phyloP scores from a whole-genome alignment of 2,888 invertebrate genomes.

The Orthonevra nobilis region DNA sequence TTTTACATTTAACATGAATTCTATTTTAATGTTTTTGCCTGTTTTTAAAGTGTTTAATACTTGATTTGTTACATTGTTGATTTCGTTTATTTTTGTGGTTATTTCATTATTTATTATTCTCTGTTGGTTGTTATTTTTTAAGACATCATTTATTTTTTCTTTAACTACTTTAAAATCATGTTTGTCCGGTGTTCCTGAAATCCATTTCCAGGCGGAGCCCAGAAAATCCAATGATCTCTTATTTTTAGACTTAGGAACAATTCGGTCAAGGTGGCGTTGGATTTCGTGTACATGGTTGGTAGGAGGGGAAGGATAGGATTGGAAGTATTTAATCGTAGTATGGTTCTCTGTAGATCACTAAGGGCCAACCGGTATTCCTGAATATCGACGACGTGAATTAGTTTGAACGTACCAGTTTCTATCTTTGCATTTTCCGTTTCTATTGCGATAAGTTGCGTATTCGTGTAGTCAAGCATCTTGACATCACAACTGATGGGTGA shows the following conservation, averaged over 20 bases:
- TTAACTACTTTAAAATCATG: background rate
- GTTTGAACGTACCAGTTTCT: slow-evolving; percentile 2
- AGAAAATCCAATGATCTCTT: background rate
- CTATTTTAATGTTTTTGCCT: slow-evolving; percentile 16
- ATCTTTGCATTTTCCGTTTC: slow-evolving; percentile 5
- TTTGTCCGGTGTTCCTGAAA: background rate
- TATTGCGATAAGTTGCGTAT: background rate
- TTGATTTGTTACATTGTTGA: slow-evolving; percentile 17
- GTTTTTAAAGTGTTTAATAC: slow-evolving; percentile 19
- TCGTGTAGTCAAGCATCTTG: background rate
- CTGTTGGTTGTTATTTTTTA: slow-evolving; percentile 45
- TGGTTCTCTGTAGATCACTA: too few relatives aligned
- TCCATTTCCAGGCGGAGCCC: background rate
- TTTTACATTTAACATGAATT: slow-evolving; percentile 24
- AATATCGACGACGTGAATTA: background rate
- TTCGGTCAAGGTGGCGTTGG: too few relatives aligned
- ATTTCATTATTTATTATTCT: slow-evolving; percentile 30
- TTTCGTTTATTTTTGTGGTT: slow-evolving; percentile 24
- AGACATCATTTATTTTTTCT: slow-evolving; percentile 18
- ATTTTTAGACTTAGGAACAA: too few relatives aligned
- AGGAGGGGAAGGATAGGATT: too few relatives aligned
- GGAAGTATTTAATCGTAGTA: too few relatives aligned
- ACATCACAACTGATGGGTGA: background rate
- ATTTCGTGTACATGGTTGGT: background rate
- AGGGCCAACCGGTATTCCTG: too few relatives aligned